Base-by-base conservation (phyloP, 2,113 vertebrate species). In the Eidolon helvum region DNA sequence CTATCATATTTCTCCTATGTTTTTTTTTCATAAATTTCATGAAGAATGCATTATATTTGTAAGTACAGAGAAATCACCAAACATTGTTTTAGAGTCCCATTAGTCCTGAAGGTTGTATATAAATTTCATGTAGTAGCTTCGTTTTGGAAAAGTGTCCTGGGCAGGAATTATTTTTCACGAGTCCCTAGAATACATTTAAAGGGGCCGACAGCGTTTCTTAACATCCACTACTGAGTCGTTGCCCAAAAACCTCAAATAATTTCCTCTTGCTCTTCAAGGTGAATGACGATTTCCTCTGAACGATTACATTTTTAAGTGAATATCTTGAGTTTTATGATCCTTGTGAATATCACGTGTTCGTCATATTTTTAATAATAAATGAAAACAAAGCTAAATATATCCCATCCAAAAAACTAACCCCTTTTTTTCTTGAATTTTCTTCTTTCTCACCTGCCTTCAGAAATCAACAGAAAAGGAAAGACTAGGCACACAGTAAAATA, bases 331-430 rank as follows among this genome's bases (percentile, higher is more conserved):
- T 68, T 78, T 48, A 14, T 21, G 50, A 78, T 18, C 24, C 74
- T 92, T 82, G 15, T 48, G 66, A 86, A n/a, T 71, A 43, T 30
- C 53, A n/a, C 84, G 24, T 69, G 12, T 78, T 65, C 21, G 21
- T 50, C 38, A 53, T 91, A 40, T 75, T 94, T 92, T 78, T 43
- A 83, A 15, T 80, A 93, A 66, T 14, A 40, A 55, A n/a, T 57
- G n/a, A 66, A 93, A 94, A 74, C 40, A 80, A 84, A 93, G 4
- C 48, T 28, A 65, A 28, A 0, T 22, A 10, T 45, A 43, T 48
- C 48, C 50, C 40, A 75, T 22, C 91, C n/a, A 24, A 82, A 65
- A 86, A 14, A 7, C 9, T 22, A 69, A 74, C 22, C 10, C 50
- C 45, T 16, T 65, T 63, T 88, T 68, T 24, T 16, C 15, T 48